A percentile compares a stretch with the other conserved stretches of the same genome.
Conservation (phyloP, 2,113 vertebrate species). For the Gopherus flavomarginatus region DNA sequence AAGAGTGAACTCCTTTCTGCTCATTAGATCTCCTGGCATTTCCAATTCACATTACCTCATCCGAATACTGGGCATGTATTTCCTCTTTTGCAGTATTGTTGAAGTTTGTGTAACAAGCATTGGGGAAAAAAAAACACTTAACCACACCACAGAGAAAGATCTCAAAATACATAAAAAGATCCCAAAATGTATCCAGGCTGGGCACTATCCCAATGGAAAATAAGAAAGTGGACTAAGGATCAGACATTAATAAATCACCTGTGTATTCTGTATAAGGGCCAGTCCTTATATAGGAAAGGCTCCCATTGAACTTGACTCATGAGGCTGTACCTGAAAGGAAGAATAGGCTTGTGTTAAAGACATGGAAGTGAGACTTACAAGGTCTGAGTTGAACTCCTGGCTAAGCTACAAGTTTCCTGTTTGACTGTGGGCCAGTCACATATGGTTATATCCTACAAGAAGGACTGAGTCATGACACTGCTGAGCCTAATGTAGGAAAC, state of each 20-base stretch:
- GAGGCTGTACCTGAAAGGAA: no score
- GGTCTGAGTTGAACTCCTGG: background rate
- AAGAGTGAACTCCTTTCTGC: background rate
- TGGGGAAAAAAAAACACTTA: background rate
- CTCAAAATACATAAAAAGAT: background rate
- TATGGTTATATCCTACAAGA: background rate
- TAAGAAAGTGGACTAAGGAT: background rate
- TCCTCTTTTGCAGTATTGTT: background rate
- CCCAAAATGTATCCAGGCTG: background rate
- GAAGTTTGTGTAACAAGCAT: background rate
- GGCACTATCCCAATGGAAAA: background rate
- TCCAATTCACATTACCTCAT: background rate
- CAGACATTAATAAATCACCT: background rate
- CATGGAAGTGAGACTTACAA: background rate
- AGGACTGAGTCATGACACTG: no score
- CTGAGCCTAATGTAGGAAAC: no score
- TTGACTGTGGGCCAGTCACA: background rate
- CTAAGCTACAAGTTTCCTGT: accelerated
- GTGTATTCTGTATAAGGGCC: background rate
- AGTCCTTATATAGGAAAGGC: background rate
- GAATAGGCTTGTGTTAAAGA: no score
- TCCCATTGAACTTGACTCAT: background rate
- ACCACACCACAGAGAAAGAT: background rate
- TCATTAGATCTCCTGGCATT: background rate
- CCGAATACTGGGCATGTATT: background rate